Base-by-base conservation (phyloP, 2,797 vertebrate species). In the Phataginus tricuspis region DNA sequence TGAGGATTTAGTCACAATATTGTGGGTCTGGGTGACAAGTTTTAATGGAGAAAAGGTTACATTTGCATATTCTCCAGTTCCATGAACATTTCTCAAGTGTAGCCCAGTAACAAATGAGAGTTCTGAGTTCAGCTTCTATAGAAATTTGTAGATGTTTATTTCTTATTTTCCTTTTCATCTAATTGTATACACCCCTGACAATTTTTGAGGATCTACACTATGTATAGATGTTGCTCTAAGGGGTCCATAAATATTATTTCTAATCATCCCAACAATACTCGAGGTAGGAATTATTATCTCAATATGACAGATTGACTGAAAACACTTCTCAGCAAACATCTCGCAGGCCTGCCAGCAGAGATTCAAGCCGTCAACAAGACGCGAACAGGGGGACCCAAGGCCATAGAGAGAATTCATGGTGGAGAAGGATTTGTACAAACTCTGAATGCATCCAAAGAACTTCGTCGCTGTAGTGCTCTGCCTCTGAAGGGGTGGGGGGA, bases 21-120 rank as follows among this genome's bases (percentile, higher is more conserved):
- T 97, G 96, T 77, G 86, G 69, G 93, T 91, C 82, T 89, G 0
- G 66, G 89, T 93, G 97, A 95, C 93, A 97, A 66, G 55, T 84
- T 94, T 90, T 95, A 95, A 88, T 92, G 84, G 77, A 75, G 94
- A 84, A 97, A 98, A 98, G 97, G 96, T 97, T 94, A 93, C 94
- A 98, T 98, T 97, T 98, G 92, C 96, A 97, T 97, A 95, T 94
- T 90, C 94, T 84, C 72, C 25, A 29, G 42, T 42, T 84, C 69
- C 87, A 83, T 94, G 95, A 93, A 86, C 93, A 94, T 96, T 96
- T 96, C 83, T 75, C 85, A 95, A 88, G 69, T 31, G 92, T 97
- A 92, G 91, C 94, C 93, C 92, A 83, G 83, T 71, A 75, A 86
- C 37, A 61, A 53, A 51, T 37, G 39, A 86, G 92, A 90, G 57